Conservation (phyloP, 2,113 vertebrate species). For the Bucco capensis region DNA sequence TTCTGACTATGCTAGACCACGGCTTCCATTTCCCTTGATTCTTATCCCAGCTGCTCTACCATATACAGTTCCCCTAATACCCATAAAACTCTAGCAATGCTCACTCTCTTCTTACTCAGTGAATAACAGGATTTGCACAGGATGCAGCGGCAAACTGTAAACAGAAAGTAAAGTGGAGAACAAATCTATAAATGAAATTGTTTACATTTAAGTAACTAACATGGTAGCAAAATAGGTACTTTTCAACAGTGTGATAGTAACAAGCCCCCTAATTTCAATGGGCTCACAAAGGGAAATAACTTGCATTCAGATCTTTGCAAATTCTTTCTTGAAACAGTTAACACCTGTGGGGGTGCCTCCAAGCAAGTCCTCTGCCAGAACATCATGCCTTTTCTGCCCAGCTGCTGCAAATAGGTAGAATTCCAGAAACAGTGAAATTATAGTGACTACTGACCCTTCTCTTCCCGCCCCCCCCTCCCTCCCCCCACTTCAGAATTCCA, state of each 20-base stretch:
- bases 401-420: neutral
- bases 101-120: neutral
- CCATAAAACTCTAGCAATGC: neutral
- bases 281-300: neutral
- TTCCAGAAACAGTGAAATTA: neutral
- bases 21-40: constrained; percentile 12
- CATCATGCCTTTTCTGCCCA: neutral
- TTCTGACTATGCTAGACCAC: neutral
- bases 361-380: neutral
- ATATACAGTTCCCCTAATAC: neutral
- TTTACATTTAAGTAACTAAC: neutral
- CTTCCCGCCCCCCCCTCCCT: neutral
- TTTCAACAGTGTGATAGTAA: neutral
- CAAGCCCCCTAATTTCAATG: neutral
- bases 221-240: neutral
- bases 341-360: neutral
- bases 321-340: neutral
- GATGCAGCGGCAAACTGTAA: constrained; percentile 15
- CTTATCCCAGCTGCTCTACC: neutral
- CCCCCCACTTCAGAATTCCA: neutral
- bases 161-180: constrained; percentile 8
- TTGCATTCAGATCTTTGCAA: neutral
- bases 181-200: neutral
- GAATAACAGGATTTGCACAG: constrained; percentile 50
- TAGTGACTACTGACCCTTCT: neutral